phyloP scores from a whole-genome alignment of 2,888 invertebrate genomes.

The Idaea straminata region DNA sequence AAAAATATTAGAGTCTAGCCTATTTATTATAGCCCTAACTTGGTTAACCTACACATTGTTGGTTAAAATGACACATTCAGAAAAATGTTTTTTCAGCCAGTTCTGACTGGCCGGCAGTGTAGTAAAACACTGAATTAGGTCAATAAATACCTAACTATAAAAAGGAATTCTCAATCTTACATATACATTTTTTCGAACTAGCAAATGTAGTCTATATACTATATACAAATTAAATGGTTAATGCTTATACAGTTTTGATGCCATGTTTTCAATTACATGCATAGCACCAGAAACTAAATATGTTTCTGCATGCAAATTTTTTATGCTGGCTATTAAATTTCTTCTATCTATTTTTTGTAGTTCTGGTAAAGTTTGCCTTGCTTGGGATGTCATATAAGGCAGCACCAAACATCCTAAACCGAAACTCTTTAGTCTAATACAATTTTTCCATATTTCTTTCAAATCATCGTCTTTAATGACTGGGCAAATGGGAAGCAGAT shows the following conservation, averaged over 20 bases:
- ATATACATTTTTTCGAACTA: too few species aligned
- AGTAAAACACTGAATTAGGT: too few species aligned
- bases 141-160: too few species aligned
- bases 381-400: slow-evolving; percentile 66
- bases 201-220: neutral
- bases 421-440: slow-evolving; percentile 65
- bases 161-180: too few species aligned
- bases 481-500: slow-evolving; percentile 69
- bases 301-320: slow-evolving; percentile 69
- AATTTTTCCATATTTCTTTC: slow-evolving; percentile 71
- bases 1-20: too few species aligned
- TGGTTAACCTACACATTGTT: too few species aligned
- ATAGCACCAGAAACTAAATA: slow-evolving; percentile 72
- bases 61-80: too few species aligned
- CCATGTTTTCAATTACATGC: slow-evolving; percentile 66
- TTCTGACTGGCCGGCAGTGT: too few species aligned
- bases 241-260: slow-evolving; percentile 49
- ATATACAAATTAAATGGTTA: neutral
- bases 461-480: slow-evolving; percentile 69
- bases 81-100: too few species aligned
- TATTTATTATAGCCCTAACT: too few species aligned
- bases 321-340: slow-evolving; percentile 66
- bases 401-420: slow-evolving; percentile 70
- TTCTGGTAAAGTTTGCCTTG: slow-evolving; percentile 58
- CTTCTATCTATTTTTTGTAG: slow-evolving; percentile 69